These are phyloP conservation scores for Achroia grisella DNA, from an alignment of 1,140 invertebrate species.

Conservation along the genomic window DNA sequence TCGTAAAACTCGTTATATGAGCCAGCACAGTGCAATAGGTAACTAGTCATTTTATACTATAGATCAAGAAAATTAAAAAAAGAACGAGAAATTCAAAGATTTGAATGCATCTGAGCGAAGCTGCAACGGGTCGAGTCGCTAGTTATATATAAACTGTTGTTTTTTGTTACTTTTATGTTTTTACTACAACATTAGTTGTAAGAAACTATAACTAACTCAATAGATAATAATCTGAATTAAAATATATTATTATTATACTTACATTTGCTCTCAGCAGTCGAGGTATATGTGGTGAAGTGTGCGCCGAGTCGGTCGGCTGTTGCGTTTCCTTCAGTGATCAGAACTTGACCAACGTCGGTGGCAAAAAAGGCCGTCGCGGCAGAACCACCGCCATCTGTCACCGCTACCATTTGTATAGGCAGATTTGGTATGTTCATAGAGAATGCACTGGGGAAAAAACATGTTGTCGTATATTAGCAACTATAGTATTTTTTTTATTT, in stretches of 20 bases:
- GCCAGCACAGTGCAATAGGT: too few relatives aligned
- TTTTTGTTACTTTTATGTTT: too few relatives aligned
- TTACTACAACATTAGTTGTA: too few relatives aligned
- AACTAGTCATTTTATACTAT: too few relatives aligned
- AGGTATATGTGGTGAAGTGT: conserved; percentile 92
- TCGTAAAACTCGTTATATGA: too few relatives aligned
- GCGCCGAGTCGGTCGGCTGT: conserved; percentile 93
- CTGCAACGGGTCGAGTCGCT: too few relatives aligned
- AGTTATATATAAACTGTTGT: too few relatives aligned
- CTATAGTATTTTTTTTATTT: background rate
- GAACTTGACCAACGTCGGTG: conserved; percentile 89
- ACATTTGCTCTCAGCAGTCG: conserved; percentile 89
- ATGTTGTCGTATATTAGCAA: background rate
- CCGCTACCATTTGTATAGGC: conserved; percentile 95
- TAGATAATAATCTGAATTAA: too few relatives aligned
- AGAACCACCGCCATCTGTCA: conserved; percentile 88
- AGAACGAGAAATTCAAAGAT: too few relatives aligned
- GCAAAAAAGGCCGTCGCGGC: conserved; percentile 90
- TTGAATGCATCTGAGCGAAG: too few relatives aligned
- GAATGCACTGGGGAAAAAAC: conserved; percentile 82
- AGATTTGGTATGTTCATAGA: conserved; percentile 95
- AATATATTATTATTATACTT: conserved; percentile 32
- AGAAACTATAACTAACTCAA: too few relatives aligned
- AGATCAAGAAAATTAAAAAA: too few relatives aligned
- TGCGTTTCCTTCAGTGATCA: conserved; percentile 94